Evolutionary conservation across 2,797 vertebrate species (phyloP).

Genomic region (Arremon brunneinucha): DNA sequence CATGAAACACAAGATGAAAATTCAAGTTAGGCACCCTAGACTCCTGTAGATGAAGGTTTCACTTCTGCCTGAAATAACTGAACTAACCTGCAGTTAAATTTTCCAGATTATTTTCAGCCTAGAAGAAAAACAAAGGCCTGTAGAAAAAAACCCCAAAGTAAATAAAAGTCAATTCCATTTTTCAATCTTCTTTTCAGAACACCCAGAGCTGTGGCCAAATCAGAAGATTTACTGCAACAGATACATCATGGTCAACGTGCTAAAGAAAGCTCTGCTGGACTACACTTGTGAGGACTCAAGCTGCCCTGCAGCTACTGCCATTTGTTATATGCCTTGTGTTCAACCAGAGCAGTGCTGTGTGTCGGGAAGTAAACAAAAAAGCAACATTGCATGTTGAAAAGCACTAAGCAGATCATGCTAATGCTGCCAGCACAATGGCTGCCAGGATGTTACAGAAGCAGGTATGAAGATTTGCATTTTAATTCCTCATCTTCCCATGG

Average conservation of each 20-base stretch:
- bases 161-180: not conserved
- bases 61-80: not conserved
- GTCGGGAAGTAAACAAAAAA: slow-evolving; percentile 25
- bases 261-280: slow-evolving; percentile 35
- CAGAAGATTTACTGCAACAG: not conserved
- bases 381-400: not conserved
- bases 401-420: not conserved
- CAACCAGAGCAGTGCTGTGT: not conserved
- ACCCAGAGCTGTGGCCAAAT: not conserved
- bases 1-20: not conserved
- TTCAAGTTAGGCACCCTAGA: not conserved
- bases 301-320: slow-evolving; percentile 51
- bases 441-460: not conserved
- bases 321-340: slow-evolving; percentile 36
- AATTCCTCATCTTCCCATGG: not conserved
- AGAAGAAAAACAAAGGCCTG: not conserved
- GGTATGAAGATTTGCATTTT: not conserved
- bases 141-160: not conserved
- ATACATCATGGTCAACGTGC: slow-evolving; percentile 4
- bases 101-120: not conserved
- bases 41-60: not conserved
- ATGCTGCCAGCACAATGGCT: not conserved
- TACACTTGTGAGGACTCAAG: not conserved
- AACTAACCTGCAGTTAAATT: not conserved
- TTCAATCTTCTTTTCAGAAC: not conserved